These are phyloP conservation scores for Drosophila sulfurigaster DNA, from an alignment of 1,140 invertebrate genomes.

Conservation along the genomic window DNA sequence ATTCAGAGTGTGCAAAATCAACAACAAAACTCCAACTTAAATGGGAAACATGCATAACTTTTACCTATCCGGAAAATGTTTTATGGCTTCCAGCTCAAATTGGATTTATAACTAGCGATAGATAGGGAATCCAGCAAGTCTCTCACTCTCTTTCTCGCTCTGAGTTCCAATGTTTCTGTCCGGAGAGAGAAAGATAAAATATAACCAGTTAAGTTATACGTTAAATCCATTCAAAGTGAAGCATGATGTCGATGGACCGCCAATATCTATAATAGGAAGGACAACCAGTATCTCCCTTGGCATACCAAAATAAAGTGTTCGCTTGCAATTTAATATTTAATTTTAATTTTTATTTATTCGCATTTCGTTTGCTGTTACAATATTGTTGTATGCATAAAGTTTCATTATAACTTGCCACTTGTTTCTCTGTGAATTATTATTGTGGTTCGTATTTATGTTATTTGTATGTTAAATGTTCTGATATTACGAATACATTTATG, in stretches of 20 bases:
- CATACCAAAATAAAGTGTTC: slow-evolving; percentile 39
- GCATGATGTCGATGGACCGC: no score
- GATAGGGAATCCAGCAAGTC: slow-evolving; percentile 6
- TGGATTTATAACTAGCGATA: slow-evolving; percentile 59
- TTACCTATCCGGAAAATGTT: slow-evolving; percentile 13
- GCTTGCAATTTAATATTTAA: slow-evolving; percentile 79
- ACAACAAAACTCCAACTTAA: slow-evolving; percentile 3
- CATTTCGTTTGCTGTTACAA: slow-evolving; percentile 76
- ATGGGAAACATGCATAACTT: slow-evolving; percentile 19
- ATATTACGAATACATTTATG: slow-evolving; percentile 48
- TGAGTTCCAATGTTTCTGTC: no score
- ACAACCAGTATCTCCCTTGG: no score
- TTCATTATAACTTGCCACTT: slow-evolving; percentile 49
- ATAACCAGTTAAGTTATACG: no score
- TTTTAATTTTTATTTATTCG: slow-evolving; percentile 81
- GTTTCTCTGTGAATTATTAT: slow-evolving; percentile 45
- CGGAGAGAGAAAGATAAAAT: not conserved
- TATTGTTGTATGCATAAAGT: slow-evolving; percentile 79
- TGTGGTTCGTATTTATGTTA: slow-evolving; percentile 35
- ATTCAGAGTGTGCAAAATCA: not conserved
- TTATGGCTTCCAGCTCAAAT: slow-evolving; percentile 23
- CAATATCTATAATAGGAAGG: not conserved
- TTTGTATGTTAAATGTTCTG: slow-evolving; percentile 34
- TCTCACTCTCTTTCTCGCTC: no score
- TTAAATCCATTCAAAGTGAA: no score